phyloP scores from a whole-genome alignment of 2,888 invertebrate species.

The Autographa gamma region DNA sequence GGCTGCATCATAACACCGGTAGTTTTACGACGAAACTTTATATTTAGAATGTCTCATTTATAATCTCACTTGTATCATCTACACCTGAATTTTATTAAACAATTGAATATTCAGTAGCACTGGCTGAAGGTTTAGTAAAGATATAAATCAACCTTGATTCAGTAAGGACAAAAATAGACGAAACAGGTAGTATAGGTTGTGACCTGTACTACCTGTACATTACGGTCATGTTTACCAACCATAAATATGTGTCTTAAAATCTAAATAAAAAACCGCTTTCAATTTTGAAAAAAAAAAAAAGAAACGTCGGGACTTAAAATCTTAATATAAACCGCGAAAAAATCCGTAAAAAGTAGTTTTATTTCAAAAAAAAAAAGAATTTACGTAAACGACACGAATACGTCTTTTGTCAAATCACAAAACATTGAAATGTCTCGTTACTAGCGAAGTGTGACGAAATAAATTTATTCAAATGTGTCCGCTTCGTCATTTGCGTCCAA shows the following conservation, averaged over 20 bases:
- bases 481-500: not conserved
- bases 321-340: no score
- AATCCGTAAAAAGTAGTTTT: no score
- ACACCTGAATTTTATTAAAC: not conserved
- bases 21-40: slow-evolving; percentile 12
- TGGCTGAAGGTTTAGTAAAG: slow-evolving; percentile 6
- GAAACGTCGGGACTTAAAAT: no score
- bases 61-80: slow-evolving; percentile 19
- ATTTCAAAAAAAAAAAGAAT: not conserved
- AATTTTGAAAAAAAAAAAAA: not conserved
- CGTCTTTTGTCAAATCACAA: slow-evolving; percentile 12
- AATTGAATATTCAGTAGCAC: slow-evolving; percentile 5
- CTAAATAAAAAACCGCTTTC: not conserved
- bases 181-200: slow-evolving; percentile 1
- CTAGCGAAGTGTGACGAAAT: slow-evolving; percentile 10
- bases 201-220: not conserved
- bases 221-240: not conserved
- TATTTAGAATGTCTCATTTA: slow-evolving; percentile 17
- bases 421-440: slow-evolving; percentile 10
- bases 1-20: slow-evolving; percentile 14
- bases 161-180: not conserved
- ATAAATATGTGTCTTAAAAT: not conserved
- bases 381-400: not conserved
- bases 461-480: slow-evolving; percentile 7
- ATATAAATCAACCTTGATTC: slow-evolving; percentile 6